phyloP scores from a whole-genome alignment of 2,113 vertebrate genomes.

The Macrotis lagotis region DNA sequence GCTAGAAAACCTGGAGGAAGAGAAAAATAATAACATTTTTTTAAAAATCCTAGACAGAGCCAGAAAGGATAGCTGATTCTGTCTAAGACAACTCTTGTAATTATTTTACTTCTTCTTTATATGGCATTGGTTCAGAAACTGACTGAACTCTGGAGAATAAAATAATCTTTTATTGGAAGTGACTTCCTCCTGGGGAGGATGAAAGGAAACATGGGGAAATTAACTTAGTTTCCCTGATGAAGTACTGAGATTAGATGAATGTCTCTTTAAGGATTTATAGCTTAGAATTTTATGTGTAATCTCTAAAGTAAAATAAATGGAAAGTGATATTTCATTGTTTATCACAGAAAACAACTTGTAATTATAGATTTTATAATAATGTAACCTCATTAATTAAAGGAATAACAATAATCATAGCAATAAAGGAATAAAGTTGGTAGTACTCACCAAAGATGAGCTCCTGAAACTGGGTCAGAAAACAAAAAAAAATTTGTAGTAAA shows the following conservation, averaged over 20 bases:
- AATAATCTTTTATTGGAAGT: neutral
- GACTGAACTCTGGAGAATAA: neutral
- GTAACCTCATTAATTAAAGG: neutral
- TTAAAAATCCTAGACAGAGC: neutral
- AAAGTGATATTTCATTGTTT: neutral
- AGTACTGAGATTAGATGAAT: neutral
- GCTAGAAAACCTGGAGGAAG: neutral
- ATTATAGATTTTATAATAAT: neutral
- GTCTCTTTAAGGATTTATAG: neutral
- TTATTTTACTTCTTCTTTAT: neutral
- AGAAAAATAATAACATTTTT: slow-evolving; percentile 31
- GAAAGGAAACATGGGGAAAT: neutral
- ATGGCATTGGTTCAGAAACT: neutral
- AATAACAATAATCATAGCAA: no score
- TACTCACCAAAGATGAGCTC: neutral
- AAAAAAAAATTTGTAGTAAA: neutral
- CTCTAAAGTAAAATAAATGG: neutral
- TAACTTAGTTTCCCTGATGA: neutral
- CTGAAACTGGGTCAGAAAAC: neutral
- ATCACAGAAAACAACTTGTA: neutral
- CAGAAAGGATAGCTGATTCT: neutral
- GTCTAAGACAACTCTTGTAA: neutral
- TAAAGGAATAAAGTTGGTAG: neutral
- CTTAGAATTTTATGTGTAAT: neutral
- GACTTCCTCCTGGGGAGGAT: neutral